Evolutionary conservation across 2,888 invertebrate species (phyloP).

Genomic region (Epicampocera succincta): DNA sequence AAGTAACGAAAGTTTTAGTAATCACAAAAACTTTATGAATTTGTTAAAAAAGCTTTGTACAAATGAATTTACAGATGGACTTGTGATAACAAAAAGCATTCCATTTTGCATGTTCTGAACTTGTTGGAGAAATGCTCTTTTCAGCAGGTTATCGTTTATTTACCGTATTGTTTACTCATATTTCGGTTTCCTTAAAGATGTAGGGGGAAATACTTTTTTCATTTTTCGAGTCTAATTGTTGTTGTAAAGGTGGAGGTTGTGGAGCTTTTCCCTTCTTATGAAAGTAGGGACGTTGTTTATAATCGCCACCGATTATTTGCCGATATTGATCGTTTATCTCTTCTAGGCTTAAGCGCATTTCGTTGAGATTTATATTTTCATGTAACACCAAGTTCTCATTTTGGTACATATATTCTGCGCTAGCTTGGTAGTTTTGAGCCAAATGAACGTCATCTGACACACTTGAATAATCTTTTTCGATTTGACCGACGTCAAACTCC

Average conservation of each 20-base stretch:
- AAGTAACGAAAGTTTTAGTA: neutral
- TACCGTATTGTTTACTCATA: conserved; percentile 67
- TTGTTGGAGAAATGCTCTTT: conserved; percentile 3
- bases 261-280: conserved; percentile 80
- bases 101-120: too few relatives aligned
- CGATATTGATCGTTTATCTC: conserved; percentile 77
- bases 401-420: conserved; percentile 44
- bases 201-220: conserved; percentile 31
- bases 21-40: neutral
- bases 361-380: conserved; percentile 72
- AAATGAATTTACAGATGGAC: neutral
- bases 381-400: neutral
- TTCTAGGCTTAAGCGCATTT: conserved; percentile 74
- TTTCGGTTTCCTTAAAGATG: conserved; percentile 63
- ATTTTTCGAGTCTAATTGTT: neutral
- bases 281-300: conserved; percentile 69
- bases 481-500: conserved; percentile 19
- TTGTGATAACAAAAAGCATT: too few relatives aligned
- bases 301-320: conserved; percentile 71
- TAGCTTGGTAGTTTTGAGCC: conserved; percentile 26
- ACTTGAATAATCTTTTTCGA: conserved; percentile 55
- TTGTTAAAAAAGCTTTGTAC: conserved; percentile 21
- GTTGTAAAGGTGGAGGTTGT: conserved; percentile 74
- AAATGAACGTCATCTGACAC: conserved; percentile 8
- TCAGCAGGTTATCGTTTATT: conserved; percentile 60